Evolutionary conservation across 1,140 invertebrate species (phyloP), one percentile per base, ranked within the genome.

Genomic region (Anastrepha obliqua): DNA sequence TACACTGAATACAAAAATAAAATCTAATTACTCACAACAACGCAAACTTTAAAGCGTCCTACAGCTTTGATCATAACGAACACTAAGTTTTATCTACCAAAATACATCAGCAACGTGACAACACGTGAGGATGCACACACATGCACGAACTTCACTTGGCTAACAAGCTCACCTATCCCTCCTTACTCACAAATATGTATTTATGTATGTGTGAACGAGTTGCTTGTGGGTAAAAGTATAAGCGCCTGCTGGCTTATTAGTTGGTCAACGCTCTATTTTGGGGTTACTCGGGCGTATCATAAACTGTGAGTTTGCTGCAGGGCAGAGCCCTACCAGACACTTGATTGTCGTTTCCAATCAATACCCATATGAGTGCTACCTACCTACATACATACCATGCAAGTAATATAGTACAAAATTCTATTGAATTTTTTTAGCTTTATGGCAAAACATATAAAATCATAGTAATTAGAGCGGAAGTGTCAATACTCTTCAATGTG

Each of bases 381-480:
- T 55, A 62, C 9, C 9, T 62, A 62, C 60, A 62, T 62, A 62
- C 60, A 62, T 62, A 2, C 13, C 7, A 17, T n/a, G 60, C 15
- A 17, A 15, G 1, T 17, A 9, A 58, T 58, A 58, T 58, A 58
- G 58, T 58, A 58, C 58, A 58, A 8, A 58, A 8, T 8, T 62
- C 6, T 29, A 15, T 67, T 29, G 29, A 15, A 29, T 29, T 29
- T 67, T 29, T 67, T 67, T 67, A 55, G 74, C 47, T 81, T 51
- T 20, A 29, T 58, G 47, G 44, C 47, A 58, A 51, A 81, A 51
- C 6, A 81, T 29, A 81, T 81, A 81, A 81, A 81, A 81, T 55
- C 47, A 81, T 81, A 51, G 74, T 81, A 81, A 81, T 81, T 81
- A 81, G 74, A 81, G 74, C 74, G 74, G 74, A 81, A 81, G 74